Evolutionary conservation across 64 coral and sea anemone species (phyloP).

Genomic region (Montipora foliosa): DNA sequence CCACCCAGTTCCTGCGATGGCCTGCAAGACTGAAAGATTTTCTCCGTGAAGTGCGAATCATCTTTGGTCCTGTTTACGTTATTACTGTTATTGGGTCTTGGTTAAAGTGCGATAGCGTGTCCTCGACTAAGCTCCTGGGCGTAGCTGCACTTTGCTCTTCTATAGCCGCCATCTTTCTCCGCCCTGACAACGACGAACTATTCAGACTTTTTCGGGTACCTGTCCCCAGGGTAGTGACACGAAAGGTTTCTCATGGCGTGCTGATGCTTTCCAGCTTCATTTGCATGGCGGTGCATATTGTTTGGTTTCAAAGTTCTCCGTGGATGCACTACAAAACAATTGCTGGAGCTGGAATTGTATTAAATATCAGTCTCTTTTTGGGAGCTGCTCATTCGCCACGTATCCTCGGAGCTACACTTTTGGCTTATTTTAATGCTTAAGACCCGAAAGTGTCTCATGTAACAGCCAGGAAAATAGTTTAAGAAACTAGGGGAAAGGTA

Average conservation of each 20-base stretch:
- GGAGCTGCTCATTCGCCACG: not conserved
- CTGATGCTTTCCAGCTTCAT: not conserved
- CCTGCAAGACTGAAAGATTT: not conserved
- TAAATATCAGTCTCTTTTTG: not conserved
- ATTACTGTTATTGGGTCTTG: not conserved
- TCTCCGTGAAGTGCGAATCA: slow-evolving; percentile 6
- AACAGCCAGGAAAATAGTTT: no score
- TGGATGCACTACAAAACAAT: not conserved
- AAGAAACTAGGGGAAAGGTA: no score
- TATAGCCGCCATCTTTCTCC: slow-evolving; percentile 12
- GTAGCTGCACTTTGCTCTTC: slow-evolving; percentile 7
- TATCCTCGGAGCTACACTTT: not conserved
- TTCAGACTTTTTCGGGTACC: not conserved
- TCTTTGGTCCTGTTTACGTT: not conserved
- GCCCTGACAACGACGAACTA: slow-evolving; percentile 14
- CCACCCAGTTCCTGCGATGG: not conserved
- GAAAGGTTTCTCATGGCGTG: not conserved
- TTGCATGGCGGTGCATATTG: not conserved
- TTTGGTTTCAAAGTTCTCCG: not conserved
- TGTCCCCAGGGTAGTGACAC: not conserved
- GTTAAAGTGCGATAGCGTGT: not conserved
- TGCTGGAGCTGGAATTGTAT: not conserved
- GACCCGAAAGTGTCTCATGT: no score
- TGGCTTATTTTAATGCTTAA: no score
- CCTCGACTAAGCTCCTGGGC: not conserved